These are phyloP conservation scores for Callosobruchus maculatus DNA, from an alignment of 2,888 invertebrate genomes.

Conservation along the genomic window DNA sequence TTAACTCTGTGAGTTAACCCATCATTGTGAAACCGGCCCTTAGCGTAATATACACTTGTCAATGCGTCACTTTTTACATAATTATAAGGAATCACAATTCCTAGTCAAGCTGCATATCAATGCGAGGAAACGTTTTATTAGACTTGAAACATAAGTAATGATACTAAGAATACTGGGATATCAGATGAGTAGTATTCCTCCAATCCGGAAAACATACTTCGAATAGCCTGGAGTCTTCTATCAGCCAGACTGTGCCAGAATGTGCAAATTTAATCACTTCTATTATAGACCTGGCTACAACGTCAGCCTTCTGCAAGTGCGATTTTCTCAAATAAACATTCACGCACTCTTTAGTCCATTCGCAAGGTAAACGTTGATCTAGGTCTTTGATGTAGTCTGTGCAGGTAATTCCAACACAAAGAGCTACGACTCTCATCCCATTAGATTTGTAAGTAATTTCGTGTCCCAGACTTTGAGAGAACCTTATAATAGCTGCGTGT, in stretches of 20 bases:
- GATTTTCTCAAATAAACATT: conserved; percentile 22
- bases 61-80: too few relatives aligned
- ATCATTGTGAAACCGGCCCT: too few relatives aligned
- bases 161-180: conserved; percentile 20
- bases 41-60: too few relatives aligned
- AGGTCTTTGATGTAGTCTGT: conserved; percentile 39
- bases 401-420: conserved; percentile 45
- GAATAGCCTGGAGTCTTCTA: conserved; percentile 40
- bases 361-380: conserved; percentile 29
- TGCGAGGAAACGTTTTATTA: background rate
- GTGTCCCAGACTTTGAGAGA: conserved; percentile 41
- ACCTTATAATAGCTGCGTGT: conserved; percentile 43
- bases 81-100: too few relatives aligned
- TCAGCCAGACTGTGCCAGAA: conserved; percentile 42
- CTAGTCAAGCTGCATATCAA: background rate
- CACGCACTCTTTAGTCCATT: conserved; percentile 27
- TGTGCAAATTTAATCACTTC: conserved; percentile 38
- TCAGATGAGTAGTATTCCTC: conserved; percentile 17
- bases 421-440: conserved; percentile 43
- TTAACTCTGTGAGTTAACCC: too few relatives aligned
- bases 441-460: conserved; percentile 35
- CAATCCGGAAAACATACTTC: conserved; percentile 30
- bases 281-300: conserved; percentile 37
- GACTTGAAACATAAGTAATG: background rate
- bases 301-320: conserved; percentile 36